Evolutionary conservation across 2,888 invertebrate genomes (phyloP), one percentile per base, ranked within the genome.

Genomic region (Caenorhabditis macrosperma): DNA sequence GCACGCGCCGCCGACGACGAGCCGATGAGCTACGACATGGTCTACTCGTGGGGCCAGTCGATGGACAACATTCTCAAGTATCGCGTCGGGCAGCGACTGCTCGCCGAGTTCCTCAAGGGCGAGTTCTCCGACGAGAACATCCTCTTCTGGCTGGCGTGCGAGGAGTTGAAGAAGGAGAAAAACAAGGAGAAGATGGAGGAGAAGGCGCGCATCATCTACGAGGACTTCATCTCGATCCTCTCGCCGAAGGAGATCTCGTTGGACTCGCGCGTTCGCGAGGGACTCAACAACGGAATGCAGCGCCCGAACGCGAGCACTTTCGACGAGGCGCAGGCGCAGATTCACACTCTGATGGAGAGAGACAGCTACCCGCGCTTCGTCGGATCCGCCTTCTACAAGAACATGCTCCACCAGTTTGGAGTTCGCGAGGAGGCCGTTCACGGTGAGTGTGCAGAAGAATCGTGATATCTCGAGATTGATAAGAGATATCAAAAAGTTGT

Each of bases 251-350:
- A 99, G 94, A 96, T 98, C 91, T 97, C 97, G 91, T 93, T 99
- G 92, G 99, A 99, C 93, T 96, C 98, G 78, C 94, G 96, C 87
- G 98, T 99, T 86, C 94, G 99, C 81, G 99, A 99, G 92, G 94
- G 96, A 87, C 96, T 99, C 87, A 98, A 99, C 93, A 94, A 95
- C 89, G 98, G 97, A 93, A 99, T 99, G 97, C 94, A 95, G 2
- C 64, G 74, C 15, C 85, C 83, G 4, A 95, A 96, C 89, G 94
- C 96, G 89, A 94, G 95, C 92, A 97, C 97, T 83, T 99, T 98
- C 93, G 97, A 98, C 93, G 98, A 99, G 93, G 99, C 99, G 91
- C 99, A 99, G 93, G 93, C 96, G 91, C 98, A 99, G 93, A 99
- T 99, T 92, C 99, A 96, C 93, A 98, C 97, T 88, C 93, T 99